Evolutionary conservation across 2,797 vertebrate species (phyloP), one percentile per base, ranked within the genome.

Genomic region (Thaleichthys pacificus): DNA sequence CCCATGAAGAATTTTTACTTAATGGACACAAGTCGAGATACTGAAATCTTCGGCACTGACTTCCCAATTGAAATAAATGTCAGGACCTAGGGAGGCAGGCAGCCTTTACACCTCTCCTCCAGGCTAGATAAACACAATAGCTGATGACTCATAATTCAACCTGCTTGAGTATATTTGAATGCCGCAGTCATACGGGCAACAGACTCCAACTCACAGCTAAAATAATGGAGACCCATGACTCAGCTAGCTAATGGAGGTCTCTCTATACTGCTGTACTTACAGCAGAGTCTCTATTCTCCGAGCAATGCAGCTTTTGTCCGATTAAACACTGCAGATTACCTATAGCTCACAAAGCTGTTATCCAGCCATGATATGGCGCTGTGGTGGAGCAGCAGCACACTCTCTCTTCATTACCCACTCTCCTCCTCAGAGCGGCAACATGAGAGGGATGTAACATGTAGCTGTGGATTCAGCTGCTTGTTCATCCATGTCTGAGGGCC

Each of bases 91-190:
- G 1, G 15, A 58, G 17, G 68, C 7, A 4, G 15, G 21, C 68
- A 70, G 26, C 57, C 35, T 47, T 61, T 35, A 47, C 57, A n/a
- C 35, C 19, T 60, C 17, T 24, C 35, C 30, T 19, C n/a, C 15
- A 70, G 38, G 58, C 47, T 47, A 15, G 8, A 62, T 15, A 2
- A 58, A 82, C 47, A 54, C 22, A 67, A 32, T 28, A 5, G 9
- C 81, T 73, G 38, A 24, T 79, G 58, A 62, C 61, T 65, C 66
- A 28, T 54, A n/a, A 63, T 38, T 74, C 17, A 21, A 61, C 56
- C 68, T 69, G 42, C 68, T 71, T 9, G 66, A 73, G 24, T 54
- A 30, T 58, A 67, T 74, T 88, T 82, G 85, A 61, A 65, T 65
- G 30, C 57, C 61, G 49, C n/a, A 58, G 54, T 57, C 47, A n/a